phyloP scores from a whole-genome alignment of 2,113 vertebrate species.

The Ochotona princeps region DNA sequence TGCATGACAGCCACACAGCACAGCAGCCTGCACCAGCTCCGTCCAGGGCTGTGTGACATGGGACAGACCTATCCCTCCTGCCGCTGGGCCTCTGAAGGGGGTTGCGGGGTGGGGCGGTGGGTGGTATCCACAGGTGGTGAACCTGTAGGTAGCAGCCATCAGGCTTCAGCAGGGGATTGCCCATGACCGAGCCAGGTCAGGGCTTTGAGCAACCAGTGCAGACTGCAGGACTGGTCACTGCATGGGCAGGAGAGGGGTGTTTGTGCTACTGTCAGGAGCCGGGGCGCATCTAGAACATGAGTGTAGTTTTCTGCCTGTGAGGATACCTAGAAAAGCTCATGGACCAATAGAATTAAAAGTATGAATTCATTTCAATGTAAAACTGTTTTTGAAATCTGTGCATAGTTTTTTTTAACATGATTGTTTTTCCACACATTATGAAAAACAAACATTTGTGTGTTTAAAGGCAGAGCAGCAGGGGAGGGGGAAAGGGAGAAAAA shows the following conservation, averaged over 20 bases:
- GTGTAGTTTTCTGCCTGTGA: not conserved
- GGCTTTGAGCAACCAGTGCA: not conserved
- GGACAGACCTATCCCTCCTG: rapidly evolving
- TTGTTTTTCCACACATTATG: too few species aligned
- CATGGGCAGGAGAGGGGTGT: not conserved
- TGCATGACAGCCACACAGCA: not conserved
- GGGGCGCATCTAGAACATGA: not conserved
- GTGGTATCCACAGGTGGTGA: not conserved
- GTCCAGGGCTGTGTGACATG: not conserved
- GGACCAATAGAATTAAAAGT: too few species aligned
- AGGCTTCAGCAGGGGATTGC: not conserved
- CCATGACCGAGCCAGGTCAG: too few species aligned
- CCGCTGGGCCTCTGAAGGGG: not conserved
- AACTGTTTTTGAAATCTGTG: too few species aligned
- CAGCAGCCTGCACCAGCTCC: not conserved
- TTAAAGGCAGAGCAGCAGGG: too few species aligned
- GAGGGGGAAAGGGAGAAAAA: too few species aligned
- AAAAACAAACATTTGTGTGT: too few species aligned
- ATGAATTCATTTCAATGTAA: too few species aligned
- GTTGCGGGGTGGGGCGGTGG: not conserved
- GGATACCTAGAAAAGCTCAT: too few species aligned
- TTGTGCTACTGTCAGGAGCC: not conserved
- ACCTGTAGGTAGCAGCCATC: not conserved
- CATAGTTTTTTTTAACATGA: too few species aligned
- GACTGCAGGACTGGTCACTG: not conserved